Base-by-base conservation (phyloP, 2,113 vertebrate genomes). In the Eleginops maclovinus region DNA sequence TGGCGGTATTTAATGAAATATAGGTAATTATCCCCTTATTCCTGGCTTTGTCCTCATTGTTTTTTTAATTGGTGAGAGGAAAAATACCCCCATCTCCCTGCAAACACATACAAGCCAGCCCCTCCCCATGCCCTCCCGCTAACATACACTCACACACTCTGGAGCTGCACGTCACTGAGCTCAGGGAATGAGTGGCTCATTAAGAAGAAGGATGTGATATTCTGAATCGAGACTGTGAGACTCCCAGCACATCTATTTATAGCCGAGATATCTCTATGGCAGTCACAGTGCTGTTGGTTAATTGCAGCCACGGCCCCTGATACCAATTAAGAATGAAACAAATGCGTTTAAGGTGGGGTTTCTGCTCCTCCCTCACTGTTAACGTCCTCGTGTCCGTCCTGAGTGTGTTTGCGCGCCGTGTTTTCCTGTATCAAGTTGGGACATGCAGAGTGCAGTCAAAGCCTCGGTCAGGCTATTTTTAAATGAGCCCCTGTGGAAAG, bases 291-390 rank as follows among this genome's bases (percentile, higher is more conserved):
- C 91, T 90, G 90, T 91, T 86, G 89, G 90, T 92, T 94, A 94
- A 94, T 95, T 93, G 91, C 93, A 94, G 93, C 90, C 88, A 72
- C 78, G 80, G 89, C 94, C 94, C 94, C 87, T 94, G 94, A 93
- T 92, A 88, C 94, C 94, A 95, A 95, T 95, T 95, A 95, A 94
- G 93, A 95, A 89, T 88, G 94, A 95, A 95, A 94, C 91, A 93
- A 94, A 95, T 89, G 94, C 92, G 85, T 94, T 93, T 92, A 92
- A 94, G 92, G 89, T 91, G 88, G 90, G 86, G 88, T 78, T 79
- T 71, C 69, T 61, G 81, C 91, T 93, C 88, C 87, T 90, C 79
- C 86, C 60, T 82, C 82, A 74, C 71, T 78, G 81, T 80, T 81
- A 81, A 89, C 82, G 72, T 88, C 83, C 85, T 77, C 24, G 19